phyloP scores from a whole-genome alignment of 2,113 vertebrate species.

The Hyperoodon ampullatus region DNA sequence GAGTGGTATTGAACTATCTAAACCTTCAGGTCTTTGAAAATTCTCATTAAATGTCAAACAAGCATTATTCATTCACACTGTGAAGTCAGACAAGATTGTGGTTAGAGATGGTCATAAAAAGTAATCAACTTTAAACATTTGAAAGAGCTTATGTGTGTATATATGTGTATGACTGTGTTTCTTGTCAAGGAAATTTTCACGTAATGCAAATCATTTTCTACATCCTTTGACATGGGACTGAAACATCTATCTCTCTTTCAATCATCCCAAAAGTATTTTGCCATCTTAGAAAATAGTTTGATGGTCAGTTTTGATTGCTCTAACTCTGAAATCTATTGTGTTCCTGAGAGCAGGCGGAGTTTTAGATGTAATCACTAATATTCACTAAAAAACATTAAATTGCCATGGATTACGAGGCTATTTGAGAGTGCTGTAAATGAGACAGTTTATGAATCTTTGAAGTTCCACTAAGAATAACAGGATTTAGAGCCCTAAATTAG shows the following conservation, averaged over 20 bases:
- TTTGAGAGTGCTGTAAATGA: background rate
- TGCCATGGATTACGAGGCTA: background rate
- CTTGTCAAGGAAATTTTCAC: background rate
- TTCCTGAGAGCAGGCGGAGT: background rate
- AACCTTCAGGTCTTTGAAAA: background rate
- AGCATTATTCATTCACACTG: background rate
- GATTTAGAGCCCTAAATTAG: background rate
- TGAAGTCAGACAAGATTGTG: background rate
- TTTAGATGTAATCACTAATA: background rate
- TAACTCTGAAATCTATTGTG: background rate
- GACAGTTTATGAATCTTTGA: background rate
- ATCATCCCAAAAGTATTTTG: background rate
- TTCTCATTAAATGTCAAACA: background rate
- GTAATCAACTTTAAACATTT: background rate
- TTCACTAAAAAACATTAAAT: conserved; percentile 7
- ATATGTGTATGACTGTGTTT: background rate
- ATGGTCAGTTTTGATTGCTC: background rate
- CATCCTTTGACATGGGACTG: background rate
- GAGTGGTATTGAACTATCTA: background rate
- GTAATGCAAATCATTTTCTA: background rate
- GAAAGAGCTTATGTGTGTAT: background rate
- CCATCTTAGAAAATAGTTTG: background rate
- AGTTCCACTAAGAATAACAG: background rate
- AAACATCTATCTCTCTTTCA: background rate
- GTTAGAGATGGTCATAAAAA: background rate